A percentile compares a stretch with the other conserved stretches of the same genome.
Conservation (phyloP, 1,140 invertebrate species). For the Philopotamus ludificatus region DNA sequence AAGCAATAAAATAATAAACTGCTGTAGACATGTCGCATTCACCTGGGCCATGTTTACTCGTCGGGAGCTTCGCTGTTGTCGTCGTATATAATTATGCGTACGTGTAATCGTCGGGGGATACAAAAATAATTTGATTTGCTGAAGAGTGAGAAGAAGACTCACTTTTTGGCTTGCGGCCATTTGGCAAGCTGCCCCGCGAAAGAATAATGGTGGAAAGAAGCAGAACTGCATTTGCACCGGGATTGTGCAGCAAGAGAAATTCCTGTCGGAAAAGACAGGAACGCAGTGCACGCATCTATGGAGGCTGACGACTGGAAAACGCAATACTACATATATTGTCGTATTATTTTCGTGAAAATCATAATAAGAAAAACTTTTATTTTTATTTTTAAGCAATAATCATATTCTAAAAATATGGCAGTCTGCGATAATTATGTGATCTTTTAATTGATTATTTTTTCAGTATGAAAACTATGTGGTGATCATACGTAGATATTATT, state of each 20-base stretch:
- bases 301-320: conserved; percentile 9
- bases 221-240: conserved; percentile 22
- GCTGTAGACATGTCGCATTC: neutral
- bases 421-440: too few species aligned
- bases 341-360: neutral
- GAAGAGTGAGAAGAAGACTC: conserved; percentile 36
- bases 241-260: neutral
- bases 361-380: too few species aligned
- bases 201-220: conserved; percentile 36
- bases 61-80: neutral
- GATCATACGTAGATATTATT: too few species aligned
- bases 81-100: conserved; percentile 23
- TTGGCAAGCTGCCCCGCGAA: conserved; percentile 39
- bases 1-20: too few species aligned
- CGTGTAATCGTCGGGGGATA: conserved; percentile 20
- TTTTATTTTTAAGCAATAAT: too few species aligned
- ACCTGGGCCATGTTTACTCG: neutral
- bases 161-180: conserved; percentile 41
- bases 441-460: too few species aligned
- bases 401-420: too few species aligned
- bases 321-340: too few species aligned
- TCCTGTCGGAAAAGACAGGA: neutral
- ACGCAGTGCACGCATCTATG: neutral
- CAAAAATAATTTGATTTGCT: conserved; percentile 37
- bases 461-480: too few species aligned